Evolutionary conservation across 2,797 vertebrate genomes (phyloP), one percentile per base, ranked within the genome.

Genomic region (Mus caroli): DNA sequence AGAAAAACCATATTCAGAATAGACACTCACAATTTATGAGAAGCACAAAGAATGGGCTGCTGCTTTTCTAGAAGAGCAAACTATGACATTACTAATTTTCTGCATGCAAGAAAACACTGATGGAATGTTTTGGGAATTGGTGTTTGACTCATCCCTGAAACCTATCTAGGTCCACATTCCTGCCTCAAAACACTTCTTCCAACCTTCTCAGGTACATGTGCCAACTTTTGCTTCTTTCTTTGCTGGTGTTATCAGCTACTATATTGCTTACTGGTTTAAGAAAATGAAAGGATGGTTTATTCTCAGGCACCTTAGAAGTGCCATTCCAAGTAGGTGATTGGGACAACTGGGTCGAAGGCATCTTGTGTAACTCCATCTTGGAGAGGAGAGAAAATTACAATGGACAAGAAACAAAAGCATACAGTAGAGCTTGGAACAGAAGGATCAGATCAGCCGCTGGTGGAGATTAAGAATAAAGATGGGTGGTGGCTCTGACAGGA

Each of bases 1-100:
- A 40, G 13, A 85, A n/a, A 56, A 80, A 34, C 40, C 54, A 54
- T 34, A 77, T 43, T 88, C n/a, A 56, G 64, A 56, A 46, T 19
- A 77, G 26, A 84, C 64, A 88, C 7, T 90, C 83, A 58, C 52
- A 83, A 34, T 77, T 94, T 89, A 46, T 73, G 34, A 90, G 80
- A n/a, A 91, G 3, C 22, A 88, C 40, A 76, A 92, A 92, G 50
- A 90, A 15, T 76, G 56, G 71, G 3, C 7, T 73, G 12, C 64
- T 64, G 54, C 26, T 84, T 80, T 96, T 80, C 69, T 78, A 80
- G 46, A 88, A 77, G 56, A 80, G 26, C 43, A 87, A 10, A 67
- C 10, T 91, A n/a, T 75, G 52, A 82, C 46, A 83, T 43, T 82
- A 88, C 34, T 50, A 13, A 78, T 75, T 91, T 77, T 93, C 26